phyloP scores from a whole-genome alignment of 2,113 vertebrate species.

The human region DNA sequence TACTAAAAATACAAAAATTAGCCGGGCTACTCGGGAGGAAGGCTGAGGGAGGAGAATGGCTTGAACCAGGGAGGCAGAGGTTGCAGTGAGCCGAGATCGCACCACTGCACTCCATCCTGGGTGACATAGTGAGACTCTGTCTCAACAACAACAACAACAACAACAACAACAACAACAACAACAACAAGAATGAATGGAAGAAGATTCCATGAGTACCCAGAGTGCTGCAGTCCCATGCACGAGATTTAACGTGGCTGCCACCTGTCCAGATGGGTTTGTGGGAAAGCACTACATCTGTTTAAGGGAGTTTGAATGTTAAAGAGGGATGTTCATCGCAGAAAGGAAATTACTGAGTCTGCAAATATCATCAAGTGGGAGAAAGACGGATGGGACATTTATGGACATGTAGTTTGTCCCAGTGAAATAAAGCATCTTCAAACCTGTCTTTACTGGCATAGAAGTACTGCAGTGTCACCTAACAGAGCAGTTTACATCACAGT shows the following conservation, averaged over 20 bases:
- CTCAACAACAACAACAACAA: too few species aligned
- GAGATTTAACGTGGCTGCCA: constrained; percentile 46
- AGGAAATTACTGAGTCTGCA: constrained; percentile 65
- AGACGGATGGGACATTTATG: constrained; percentile 47
- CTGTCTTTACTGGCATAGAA: neutral
- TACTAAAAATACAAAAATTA: too few species aligned
- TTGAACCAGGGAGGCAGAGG: too few species aligned
- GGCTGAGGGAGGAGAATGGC: too few species aligned
- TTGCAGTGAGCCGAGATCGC: too few species aligned
- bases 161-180: too few species aligned
- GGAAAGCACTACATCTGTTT: constrained; percentile 51
- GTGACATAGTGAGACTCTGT: too few species aligned
- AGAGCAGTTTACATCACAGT: neutral
- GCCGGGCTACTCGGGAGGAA: too few species aligned
- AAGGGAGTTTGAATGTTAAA: constrained; percentile 59
- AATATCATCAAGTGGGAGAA: constrained; percentile 59
- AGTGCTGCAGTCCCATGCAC: neutral
- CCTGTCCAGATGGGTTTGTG: constrained; percentile 37
- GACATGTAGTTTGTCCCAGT: constrained; percentile 31
- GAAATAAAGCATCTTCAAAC: constrained; percentile 65
- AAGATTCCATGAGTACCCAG: neutral
- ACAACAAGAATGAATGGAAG: neutral
- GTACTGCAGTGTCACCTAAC: neutral
- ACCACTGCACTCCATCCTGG: too few species aligned
- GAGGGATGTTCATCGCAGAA: constrained; percentile 17